A percentile compares a stretch with the other conserved stretches of the same genome.
phyloP scores from a whole-genome alignment of 2,113 vertebrate species.

The Tachysurus fulvidraco region DNA sequence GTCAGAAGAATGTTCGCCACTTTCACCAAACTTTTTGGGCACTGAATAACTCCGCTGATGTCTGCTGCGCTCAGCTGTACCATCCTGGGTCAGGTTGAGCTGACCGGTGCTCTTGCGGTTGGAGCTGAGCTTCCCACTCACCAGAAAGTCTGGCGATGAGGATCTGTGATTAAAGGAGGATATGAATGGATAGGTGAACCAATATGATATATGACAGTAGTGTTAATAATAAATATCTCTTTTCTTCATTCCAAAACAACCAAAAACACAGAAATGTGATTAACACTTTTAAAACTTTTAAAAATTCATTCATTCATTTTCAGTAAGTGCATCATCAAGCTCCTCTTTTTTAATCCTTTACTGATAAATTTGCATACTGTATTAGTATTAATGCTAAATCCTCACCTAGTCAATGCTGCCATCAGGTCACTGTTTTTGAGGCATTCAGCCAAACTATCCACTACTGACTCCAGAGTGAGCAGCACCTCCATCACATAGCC shows the following conservation, averaged over 20 bases:
- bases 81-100: conserved; percentile 84
- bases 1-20: conserved; percentile 79
- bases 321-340: neutral
- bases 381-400: neutral
- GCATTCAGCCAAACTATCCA: conserved; percentile 95
- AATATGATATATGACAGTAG: neutral
- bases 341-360: neutral
- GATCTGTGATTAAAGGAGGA: conserved; percentile 66
- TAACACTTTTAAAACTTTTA: neutral
- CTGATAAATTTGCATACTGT: neutral
- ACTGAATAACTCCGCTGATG: conserved; percentile 97
- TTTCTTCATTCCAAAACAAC: neutral
- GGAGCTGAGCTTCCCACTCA: conserved; percentile 84
- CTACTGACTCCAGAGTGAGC: conserved; percentile 92
- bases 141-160: conserved; percentile 90
- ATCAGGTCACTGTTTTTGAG: conserved; percentile 94
- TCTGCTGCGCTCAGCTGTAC: conserved; percentile 85
- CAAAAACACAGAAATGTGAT: neutral
- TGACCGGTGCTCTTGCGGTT: conserved; percentile 96
- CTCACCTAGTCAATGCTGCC: conserved; percentile 88
- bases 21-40: conserved; percentile 96
- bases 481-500: conserved; percentile 98
- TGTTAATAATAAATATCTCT: neutral
- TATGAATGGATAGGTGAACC: neutral
- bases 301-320: neutral